Base-by-base conservation (phyloP, 1,140 invertebrate genomes). In the Calephelis nemesis region DNA sequence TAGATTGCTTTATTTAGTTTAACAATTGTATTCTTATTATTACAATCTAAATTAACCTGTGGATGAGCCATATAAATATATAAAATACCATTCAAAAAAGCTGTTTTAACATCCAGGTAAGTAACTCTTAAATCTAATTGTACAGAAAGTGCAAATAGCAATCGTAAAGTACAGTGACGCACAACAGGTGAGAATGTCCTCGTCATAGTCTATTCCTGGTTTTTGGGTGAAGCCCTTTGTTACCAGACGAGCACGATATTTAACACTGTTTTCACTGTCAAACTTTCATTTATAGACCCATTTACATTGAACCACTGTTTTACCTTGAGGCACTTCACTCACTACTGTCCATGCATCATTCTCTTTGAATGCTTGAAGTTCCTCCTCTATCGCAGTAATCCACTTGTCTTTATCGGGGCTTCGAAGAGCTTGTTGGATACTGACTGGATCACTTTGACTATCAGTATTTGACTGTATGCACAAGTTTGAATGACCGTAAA, bases 151-250 rank as follows among this genome's bases (percentile, higher is more conserved):
- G 52, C 52, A 58, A 58, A 58, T 58, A 58, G 10, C 52, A 58
- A 58, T 58, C 52, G 52, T 58, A 58, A 58, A 58, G 52, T 58
- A 58, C 52, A 39, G 15, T 58, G 19, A 58, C 19, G 52, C 19
- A 58, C 52, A 58, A 58, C 52, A 58, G 52, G 52, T 58, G 52
- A 58, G 52, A 58, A 58, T 58, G 52, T 58, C 52, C 52, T 58
- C 52, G 19, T 58, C 50, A 52, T 52, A 52, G 50, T 52, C 50
- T 52, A 52, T 52, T 52, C 50, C 50, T 52, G 15, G 50, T 52
- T 52, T 52, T 52, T 52, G 50, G 50, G 50, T 52, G 50, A 52
- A 52, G 50, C 50, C 50, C 50, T 52, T 52, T 52, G 50, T 13
- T 52, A 52, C 50, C 50, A 52, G 50, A 52, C 50, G 50, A 52